Conservation (phyloP, 1,140 invertebrate species). For the Eriocheir sinensis region DNA sequence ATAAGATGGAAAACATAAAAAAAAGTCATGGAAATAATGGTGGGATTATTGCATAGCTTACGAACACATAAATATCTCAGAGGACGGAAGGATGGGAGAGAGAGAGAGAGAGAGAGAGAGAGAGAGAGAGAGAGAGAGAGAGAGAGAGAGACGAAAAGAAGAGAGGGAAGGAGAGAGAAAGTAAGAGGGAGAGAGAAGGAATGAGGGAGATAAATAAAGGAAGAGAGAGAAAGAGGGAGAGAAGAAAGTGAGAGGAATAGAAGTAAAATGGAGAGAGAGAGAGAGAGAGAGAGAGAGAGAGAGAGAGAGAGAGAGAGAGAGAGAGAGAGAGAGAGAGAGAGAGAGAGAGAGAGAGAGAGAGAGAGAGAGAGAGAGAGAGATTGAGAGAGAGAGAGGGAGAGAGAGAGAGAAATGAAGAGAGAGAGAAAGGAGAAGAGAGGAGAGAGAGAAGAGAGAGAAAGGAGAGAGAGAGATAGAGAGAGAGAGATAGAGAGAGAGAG, state of each 20-base stretch:
- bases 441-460: not conserved
- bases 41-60: not conserved
- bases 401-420: not conserved
- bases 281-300: not conserved
- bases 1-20: not conserved
- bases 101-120: conserved; percentile 45
- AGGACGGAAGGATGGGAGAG: not conserved
- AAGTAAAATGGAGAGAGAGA: not conserved
- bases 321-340: not conserved
- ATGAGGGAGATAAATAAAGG: not conserved
- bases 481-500: too few species aligned
- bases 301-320: not conserved
- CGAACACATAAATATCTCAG: not conserved
- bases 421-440: not conserved
- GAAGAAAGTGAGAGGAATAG: not conserved
- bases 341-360: too few species aligned
- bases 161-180: not conserved
- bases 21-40: not conserved
- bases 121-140: conserved; percentile 24
- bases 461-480: not conserved
- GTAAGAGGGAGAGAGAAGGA: not conserved
- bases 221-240: not conserved
- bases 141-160: conserved; percentile 6
- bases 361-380: too few species aligned
- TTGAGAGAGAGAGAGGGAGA: too few species aligned